Conservation (phyloP, 2,113 vertebrate genomes). For the Aramus guarauna region DNA sequence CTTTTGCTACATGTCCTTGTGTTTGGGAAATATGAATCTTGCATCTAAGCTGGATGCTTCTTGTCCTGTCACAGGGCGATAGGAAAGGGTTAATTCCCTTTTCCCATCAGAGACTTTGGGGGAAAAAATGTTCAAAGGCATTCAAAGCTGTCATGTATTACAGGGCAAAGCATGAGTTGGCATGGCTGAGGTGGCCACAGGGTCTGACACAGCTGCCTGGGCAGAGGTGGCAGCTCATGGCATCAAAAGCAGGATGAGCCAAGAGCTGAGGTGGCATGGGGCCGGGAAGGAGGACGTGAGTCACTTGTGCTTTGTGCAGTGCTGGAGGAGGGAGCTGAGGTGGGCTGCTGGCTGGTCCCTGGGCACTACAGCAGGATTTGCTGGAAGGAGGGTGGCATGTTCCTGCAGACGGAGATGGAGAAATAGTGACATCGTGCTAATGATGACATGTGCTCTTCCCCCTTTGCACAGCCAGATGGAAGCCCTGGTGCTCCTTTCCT, state of each 20-base stretch:
- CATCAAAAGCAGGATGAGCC: background rate
- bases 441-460: no score
- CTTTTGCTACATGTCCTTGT: rapidly evolving
- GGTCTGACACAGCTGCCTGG: background rate
- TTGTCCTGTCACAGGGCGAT: background rate
- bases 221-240: background rate
- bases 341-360: background rate
- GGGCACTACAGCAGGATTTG: background rate
- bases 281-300: background rate
- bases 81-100: background rate
- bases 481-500: background rate
- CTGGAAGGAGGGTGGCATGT: background rate
- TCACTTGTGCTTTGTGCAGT: background rate
- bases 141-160: background rate
- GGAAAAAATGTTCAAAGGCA: background rate
- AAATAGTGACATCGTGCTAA: background rate
- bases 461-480: background rate
- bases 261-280: background rate
- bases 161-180: background rate
- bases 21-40: background rate
- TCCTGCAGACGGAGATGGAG: background rate
- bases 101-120: background rate
- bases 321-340: background rate
- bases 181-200: background rate
- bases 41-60: background rate